Base-by-base conservation (phyloP, 2,113 vertebrate species). In the Tamias sibiricus region DNA sequence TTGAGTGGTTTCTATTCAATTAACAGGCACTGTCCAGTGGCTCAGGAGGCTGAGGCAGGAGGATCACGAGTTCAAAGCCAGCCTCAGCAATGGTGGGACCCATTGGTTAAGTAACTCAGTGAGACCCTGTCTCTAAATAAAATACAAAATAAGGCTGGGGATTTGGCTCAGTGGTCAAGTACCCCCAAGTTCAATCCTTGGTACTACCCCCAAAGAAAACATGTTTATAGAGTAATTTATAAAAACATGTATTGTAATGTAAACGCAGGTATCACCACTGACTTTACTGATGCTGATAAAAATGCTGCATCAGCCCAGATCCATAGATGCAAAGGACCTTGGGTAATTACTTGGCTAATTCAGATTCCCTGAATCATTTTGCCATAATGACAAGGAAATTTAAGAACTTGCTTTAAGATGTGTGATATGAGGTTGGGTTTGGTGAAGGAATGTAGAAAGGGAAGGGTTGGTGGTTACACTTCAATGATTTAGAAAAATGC, bases 401-500 rank as follows among this genome's bases (percentile, higher is more conserved):
- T 59, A 92, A 95, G 75, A 96, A 72, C 37, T 13, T 89, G 81
- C 66, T 95, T 81, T 90, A 52, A 44, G 66, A 90, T 90, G n/a
- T 68, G 90, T 72, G 87, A 95, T 66, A 87, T 20, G 71, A 97
- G 71, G 75, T 52, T 94, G 84, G 76, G 35, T 54, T 92, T 92
- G 90, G 57, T 76, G 64, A 72, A 80, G 26, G 59, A 94, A 97
- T 72, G 10, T 83, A 59, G 17, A 35, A 49, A 64, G 28, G 74
- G 44, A 57, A 40, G 44, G 12, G 72, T 16, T 83, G 44, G 52
- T 59, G 30, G 84, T 95, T 81, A 92, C 4, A 94, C 59, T 91
- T 90, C 88, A 95, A 81, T 68, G 40, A 94, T 42, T 64, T 49
- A 88, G 85, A 94, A 95, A 94, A 94, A 94, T 74, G 77, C 1